Percentiles rank a stretch among this genome's conserved stretches.
Conservation (phyloP, 2,113 vertebrate genomes). For the Microcebus jonahi region DNA sequence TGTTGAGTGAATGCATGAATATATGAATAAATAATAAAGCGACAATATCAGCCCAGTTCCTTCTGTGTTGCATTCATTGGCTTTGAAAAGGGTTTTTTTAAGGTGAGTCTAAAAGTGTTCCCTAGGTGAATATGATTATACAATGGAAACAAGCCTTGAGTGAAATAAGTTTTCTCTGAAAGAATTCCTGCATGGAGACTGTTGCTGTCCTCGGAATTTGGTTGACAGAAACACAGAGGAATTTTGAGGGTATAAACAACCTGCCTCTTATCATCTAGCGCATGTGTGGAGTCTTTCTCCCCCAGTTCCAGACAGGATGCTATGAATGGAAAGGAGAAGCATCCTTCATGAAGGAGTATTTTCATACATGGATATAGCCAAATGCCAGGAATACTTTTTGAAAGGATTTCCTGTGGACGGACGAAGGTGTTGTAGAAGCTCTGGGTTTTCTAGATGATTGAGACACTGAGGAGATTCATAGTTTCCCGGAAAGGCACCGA, state of each 20-base stretch:
- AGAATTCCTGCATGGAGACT: not conserved
- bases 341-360: not conserved
- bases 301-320: not conserved
- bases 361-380: not conserved
- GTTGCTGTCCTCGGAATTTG: not conserved
- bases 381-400: not conserved
- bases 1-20: not conserved
- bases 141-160: not conserved
- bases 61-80: not conserved
- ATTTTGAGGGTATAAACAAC: not conserved
- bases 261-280: not conserved
- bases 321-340: not conserved
- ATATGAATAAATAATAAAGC: not conserved
- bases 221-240: not conserved
- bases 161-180: not conserved
- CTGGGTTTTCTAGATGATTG: not conserved
- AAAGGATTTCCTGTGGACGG: not conserved
- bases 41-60: not conserved
- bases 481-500: not conserved
- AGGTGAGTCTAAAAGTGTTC: not conserved
- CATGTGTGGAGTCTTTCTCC: not conserved
- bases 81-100: conserved; percentile 33
- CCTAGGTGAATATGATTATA: not conserved
- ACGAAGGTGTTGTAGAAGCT: not conserved
- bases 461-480: not conserved